phyloP scores from a whole-genome alignment of 2,113 vertebrate species.

The Sylvia atricapilla region DNA sequence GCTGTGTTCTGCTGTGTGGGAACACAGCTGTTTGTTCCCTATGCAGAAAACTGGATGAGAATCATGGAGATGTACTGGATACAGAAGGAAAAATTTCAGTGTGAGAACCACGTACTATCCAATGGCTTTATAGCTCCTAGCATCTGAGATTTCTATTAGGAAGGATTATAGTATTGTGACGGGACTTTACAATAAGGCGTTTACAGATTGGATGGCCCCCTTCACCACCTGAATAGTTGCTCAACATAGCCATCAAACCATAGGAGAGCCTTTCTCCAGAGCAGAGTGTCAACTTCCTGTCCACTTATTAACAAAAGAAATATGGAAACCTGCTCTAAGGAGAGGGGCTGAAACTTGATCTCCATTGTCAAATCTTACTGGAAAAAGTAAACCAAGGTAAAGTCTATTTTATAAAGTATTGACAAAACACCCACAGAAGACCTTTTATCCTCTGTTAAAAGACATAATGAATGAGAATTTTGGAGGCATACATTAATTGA shows the following conservation, averaged over 20 bases:
- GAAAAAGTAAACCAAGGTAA: not conserved
- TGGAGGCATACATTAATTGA: not conserved
- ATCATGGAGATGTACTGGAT: not conserved
- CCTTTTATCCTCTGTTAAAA: not conserved
- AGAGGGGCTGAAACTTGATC: not conserved
- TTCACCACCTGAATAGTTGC: not conserved
- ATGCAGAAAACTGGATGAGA: not conserved
- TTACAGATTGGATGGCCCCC: not conserved
- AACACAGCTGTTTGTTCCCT: not conserved
- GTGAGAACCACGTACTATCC: not conserved
- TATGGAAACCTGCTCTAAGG: not conserved
- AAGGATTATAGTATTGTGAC: not conserved
- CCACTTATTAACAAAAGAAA: not conserved
- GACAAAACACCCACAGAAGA: not conserved
- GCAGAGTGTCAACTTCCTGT: not conserved
- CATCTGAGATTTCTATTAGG: not conserved
- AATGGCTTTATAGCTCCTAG: not conserved
- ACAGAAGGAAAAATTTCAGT: not conserved
- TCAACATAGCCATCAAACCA: not conserved
- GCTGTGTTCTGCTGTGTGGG: not conserved
- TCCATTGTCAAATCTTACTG: not conserved
- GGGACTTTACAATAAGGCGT: not conserved
- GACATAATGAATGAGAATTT: not conserved
- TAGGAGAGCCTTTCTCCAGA: not conserved
- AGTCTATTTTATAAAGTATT: not conserved